A percentile compares a stretch with the other conserved stretches of the same genome.
phyloP scores from a whole-genome alignment of 2,888 invertebrate genomes.

The Euzophera pinguis region DNA sequence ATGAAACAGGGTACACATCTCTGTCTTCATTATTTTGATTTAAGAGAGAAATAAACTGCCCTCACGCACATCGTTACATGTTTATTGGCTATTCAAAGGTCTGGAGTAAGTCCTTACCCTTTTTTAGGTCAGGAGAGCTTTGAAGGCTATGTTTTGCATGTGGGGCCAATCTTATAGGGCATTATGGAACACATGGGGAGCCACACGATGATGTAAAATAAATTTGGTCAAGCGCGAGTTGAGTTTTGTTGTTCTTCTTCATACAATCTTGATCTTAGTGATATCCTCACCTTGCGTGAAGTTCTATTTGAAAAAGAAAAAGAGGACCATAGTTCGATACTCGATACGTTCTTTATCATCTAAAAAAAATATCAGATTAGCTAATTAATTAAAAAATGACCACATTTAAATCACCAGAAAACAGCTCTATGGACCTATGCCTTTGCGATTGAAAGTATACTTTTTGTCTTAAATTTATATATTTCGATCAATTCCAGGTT shows the following conservation, averaged over 20 bases:
- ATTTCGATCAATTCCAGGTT: conserved; percentile 71
- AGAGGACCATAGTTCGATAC: too few relatives aligned
- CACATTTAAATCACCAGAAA: too few relatives aligned
- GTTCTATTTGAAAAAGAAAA: too few relatives aligned
- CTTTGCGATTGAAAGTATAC: neutral
- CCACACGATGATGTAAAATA: too few relatives aligned
- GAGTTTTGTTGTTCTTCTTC: too few relatives aligned
- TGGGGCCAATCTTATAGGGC: neutral
- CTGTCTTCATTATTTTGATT: neutral
- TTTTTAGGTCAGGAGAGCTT: conserved; percentile 1
- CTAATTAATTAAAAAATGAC: too few relatives aligned
- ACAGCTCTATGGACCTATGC: neutral
- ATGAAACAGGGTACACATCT: neutral
- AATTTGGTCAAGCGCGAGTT: too few relatives aligned
- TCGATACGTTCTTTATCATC: too few relatives aligned
- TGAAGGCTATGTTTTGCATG: neutral
- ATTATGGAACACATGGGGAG: neutral
- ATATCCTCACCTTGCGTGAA: too few relatives aligned
- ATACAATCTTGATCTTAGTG: too few relatives aligned
- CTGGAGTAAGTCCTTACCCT: neutral
- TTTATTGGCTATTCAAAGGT: conserved; percentile 9
- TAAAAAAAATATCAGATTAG: too few relatives aligned
- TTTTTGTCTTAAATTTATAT: too few relatives aligned
- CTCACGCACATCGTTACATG: conserved; percentile 8
- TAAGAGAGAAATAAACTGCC: conserved; percentile 1